phyloP scores from a whole-genome alignment of 2,888 invertebrate species.

The Portevinia maculata region DNA sequence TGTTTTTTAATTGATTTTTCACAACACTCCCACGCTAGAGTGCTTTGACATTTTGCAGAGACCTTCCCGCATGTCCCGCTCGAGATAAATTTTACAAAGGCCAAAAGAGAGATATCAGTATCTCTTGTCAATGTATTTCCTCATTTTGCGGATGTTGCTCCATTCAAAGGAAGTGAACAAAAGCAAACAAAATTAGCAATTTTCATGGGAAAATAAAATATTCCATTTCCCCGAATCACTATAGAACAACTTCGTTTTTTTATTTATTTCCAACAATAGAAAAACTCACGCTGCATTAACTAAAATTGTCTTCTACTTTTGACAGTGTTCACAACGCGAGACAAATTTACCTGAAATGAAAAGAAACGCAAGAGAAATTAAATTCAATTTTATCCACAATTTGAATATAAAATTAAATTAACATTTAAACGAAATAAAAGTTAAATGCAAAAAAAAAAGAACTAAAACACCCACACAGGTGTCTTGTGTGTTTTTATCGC shows the following conservation, averaged over 20 bases:
- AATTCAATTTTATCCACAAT: slow-evolving; percentile 28
- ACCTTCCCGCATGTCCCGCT: not conserved
- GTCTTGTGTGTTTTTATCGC: slow-evolving; percentile 1
- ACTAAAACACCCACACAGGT: slow-evolving; percentile 42
- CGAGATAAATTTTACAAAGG: slow-evolving; percentile 35
- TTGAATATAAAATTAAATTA: slow-evolving; percentile 38
- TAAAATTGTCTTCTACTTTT: slow-evolving; percentile 21
- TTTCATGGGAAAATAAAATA: slow-evolving; percentile 36
- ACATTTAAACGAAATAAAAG: slow-evolving; percentile 13
- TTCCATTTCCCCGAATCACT: no score
- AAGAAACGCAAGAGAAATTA: slow-evolving; percentile 11
- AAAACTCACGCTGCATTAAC: slow-evolving; percentile 33
- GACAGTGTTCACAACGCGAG: slow-evolving; percentile 6
- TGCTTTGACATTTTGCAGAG: slow-evolving; percentile 50
- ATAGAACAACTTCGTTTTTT: no score
- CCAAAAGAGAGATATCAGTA: slow-evolving; percentile 29
- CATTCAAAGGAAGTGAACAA: slow-evolving; percentile 46
- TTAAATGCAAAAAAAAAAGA: slow-evolving; percentile 1
- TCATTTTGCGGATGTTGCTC: slow-evolving; percentile 46
- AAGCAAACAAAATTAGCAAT: slow-evolving; percentile 12
- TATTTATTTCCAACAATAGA: no score
- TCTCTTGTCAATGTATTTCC: slow-evolving; percentile 32
- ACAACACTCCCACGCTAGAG: slow-evolving; percentile 34
- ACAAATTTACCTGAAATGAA: slow-evolving; percentile 56
- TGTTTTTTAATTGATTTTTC: slow-evolving; percentile 39